A percentile compares a stretch with the other conserved stretches of the same genome.
Evolutionary conservation across 2,113 vertebrate species (phyloP).

Genomic region (Apodemus sylvaticus): DNA sequence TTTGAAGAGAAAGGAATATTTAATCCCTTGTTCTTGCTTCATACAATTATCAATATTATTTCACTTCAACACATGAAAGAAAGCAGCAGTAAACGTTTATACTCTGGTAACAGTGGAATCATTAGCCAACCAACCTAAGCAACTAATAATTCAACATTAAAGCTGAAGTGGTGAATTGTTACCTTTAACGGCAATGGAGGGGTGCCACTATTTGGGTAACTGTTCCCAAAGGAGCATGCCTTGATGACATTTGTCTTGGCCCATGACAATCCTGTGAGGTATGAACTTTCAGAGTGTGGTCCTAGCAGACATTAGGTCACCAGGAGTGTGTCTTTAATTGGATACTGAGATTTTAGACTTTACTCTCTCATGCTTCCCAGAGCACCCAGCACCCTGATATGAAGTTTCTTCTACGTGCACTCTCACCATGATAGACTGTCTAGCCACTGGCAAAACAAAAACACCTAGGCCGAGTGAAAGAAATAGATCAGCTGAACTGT

Average conservation of each 20-base stretch:
- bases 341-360: not conserved
- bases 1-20: not conserved
- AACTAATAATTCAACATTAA: constrained; percentile 45
- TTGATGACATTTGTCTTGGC: not conserved
- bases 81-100: not conserved
- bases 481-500: not conserved
- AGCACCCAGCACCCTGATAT: no score
- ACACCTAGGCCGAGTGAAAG: not conserved
- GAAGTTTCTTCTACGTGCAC: not conserved
- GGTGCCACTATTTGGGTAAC: not conserved
- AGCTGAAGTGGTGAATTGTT: not conserved
- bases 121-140: not conserved
- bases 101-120: not conserved
- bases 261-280: not conserved
- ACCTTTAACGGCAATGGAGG: not conserved
- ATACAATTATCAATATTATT: not conserved
- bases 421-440: no score
- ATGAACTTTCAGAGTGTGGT: not conserved
- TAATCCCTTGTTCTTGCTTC: not conserved
- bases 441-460: not conserved
- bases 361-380: not conserved
- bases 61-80: not conserved
- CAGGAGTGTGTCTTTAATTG: not conserved
- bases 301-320: not conserved
- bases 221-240: not conserved